Evolutionary conservation across 2,888 invertebrate genomes (phyloP).

Genomic region (Mythimna albipuncta): DNA sequence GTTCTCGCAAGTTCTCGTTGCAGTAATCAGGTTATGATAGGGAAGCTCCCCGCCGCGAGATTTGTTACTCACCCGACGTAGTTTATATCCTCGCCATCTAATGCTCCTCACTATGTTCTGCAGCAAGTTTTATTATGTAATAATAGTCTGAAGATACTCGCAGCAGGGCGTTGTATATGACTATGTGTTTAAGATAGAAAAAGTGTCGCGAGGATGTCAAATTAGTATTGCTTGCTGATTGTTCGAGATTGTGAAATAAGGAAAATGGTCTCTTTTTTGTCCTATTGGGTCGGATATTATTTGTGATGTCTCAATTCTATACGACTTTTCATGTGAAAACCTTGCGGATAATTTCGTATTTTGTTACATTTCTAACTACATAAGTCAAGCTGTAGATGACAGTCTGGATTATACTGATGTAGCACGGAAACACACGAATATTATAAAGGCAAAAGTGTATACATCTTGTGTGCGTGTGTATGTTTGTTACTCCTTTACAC

Average conservation of each 20-base stretch:
- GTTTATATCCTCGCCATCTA: conserved; percentile 53
- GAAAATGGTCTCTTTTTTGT: conserved; percentile 14
- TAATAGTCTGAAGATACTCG: conserved; percentile 16
- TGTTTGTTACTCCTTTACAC: too few species aligned
- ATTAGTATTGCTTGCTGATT: conserved; percentile 21
- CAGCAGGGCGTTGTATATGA: conserved; percentile 15
- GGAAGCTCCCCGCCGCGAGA: conserved; percentile 61
- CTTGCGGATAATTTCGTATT: background rate
- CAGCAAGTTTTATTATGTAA: conserved; percentile 19
- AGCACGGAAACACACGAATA: background rate
- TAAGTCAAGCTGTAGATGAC: background rate
- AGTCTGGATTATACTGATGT: background rate
- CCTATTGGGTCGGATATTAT: background rate
- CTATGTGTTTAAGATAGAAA: background rate
- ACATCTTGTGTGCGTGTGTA: too few species aligned
- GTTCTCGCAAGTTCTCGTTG: conserved; percentile 18
- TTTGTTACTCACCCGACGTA: conserved; percentile 53
- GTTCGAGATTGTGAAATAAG: conserved; percentile 3
- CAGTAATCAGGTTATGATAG: conserved; percentile 65
- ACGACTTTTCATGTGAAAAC: background rate
- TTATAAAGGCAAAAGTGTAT: too few species aligned
- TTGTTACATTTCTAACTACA: background rate
- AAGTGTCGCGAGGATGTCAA: conserved; percentile 1
- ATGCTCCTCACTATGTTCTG: conserved; percentile 15
- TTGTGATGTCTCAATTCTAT: background rate